Percentiles rank a stretch among this genome's conserved stretches.
phyloP scores from a whole-genome alignment of 2,797 vertebrate species.

The Labroides dimidiatus region DNA sequence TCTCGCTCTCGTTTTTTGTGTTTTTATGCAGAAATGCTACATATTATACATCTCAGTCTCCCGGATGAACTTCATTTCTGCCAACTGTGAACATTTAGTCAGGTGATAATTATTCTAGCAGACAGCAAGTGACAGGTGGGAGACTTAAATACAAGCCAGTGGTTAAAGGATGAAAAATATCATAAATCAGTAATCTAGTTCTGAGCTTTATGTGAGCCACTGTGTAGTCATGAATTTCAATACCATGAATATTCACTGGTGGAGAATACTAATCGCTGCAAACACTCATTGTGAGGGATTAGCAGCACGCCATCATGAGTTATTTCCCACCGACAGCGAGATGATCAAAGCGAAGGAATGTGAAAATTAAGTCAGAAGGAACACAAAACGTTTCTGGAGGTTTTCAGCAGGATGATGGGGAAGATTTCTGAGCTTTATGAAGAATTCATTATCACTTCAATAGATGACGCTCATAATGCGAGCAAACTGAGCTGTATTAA shows the following conservation, averaged over 20 bases:
- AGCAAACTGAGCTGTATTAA: slow-evolving; percentile 10
- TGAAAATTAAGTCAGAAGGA: slow-evolving; percentile 43
- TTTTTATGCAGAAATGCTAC: background rate
- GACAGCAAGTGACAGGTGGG: slow-evolving; percentile 16
- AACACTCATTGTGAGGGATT: slow-evolving; percentile 50
- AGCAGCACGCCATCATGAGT: slow-evolving; percentile 31
- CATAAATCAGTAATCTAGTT: slow-evolving; percentile 33
- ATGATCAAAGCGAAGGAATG: slow-evolving; percentile 50
- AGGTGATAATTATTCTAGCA: slow-evolving; percentile 43
- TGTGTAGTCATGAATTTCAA: slow-evolving; percentile 49
- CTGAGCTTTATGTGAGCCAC: slow-evolving; percentile 46
- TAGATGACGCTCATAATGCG: slow-evolving; percentile 23
- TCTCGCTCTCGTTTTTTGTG: background rate
- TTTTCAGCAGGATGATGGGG: slow-evolving; percentile 2
- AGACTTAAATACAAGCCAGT: slow-evolving; percentile 15
- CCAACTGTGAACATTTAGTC: slow-evolving; percentile 35
- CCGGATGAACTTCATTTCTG: slow-evolving; percentile 7
- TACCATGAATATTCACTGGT: slow-evolving; percentile 56
- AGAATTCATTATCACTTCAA: slow-evolving; percentile 48
- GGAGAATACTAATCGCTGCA: slow-evolving; percentile 49
- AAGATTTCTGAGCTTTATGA: slow-evolving; percentile 3
- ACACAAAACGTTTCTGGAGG: slow-evolving; percentile 18
- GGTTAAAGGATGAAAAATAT: slow-evolving; percentile 7
- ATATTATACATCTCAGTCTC: slow-evolving; percentile 1
- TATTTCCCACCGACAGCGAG: slow-evolving; percentile 45